These are phyloP conservation scores for Odocoileus hemionus DNA, from an alignment of 2,113 vertebrate species.

Conservation along the genomic window DNA sequence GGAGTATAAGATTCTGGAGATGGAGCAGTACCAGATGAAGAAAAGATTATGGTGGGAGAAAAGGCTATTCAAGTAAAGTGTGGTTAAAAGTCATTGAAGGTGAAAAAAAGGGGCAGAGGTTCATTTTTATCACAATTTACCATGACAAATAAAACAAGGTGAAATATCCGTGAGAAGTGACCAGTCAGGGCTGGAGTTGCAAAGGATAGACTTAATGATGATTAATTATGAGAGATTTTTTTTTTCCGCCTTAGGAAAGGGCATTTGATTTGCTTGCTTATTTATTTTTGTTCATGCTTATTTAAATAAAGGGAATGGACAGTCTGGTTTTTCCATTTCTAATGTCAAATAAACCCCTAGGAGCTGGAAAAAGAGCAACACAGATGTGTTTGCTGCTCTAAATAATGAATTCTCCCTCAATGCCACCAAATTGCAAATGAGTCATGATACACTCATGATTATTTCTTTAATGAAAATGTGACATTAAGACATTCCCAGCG, in stretches of 20 bases:
- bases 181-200: background rate
- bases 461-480: conserved; percentile 56
- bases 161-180: background rate
- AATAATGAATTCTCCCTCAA: conserved; percentile 49
- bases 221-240: background rate
- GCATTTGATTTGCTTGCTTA: background rate
- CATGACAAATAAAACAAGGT: background rate
- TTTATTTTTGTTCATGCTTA: conserved; percentile 38
- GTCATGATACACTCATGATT: conserved; percentile 4
- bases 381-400: conserved; percentile 28
- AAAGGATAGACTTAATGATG: background rate
- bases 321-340: background rate
- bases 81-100: background rate
- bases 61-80: background rate
- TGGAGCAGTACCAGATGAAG: background rate
- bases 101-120: background rate
- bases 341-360: background rate
- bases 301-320: background rate
- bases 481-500: background rate
- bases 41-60: background rate
- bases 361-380: conserved; percentile 15
- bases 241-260: background rate
- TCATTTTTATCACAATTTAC: background rate
- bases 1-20: background rate
- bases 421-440: conserved; percentile 49